Evolutionary conservation across 2,113 vertebrate genomes (phyloP).

Genomic region (Gymnorhina tibicen): DNA sequence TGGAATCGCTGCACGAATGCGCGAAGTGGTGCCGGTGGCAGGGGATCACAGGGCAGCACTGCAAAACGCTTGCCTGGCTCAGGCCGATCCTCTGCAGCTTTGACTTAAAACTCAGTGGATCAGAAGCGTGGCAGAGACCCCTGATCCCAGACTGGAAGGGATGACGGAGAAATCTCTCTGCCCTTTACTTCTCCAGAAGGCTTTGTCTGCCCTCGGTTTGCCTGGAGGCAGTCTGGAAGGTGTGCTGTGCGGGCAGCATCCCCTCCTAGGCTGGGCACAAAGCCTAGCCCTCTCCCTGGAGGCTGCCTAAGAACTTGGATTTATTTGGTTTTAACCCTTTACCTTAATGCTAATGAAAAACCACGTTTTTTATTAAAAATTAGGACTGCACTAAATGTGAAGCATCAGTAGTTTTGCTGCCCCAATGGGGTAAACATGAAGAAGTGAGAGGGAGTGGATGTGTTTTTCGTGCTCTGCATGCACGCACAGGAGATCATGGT

Average conservation of each 20-base stretch:
- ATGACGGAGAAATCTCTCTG: background rate
- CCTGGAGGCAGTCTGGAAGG: background rate
- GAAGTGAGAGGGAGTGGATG: background rate
- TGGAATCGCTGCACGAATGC: background rate
- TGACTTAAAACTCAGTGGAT: background rate
- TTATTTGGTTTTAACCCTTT: background rate
- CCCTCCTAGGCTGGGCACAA: background rate
- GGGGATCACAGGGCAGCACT: background rate
- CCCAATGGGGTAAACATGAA: background rate
- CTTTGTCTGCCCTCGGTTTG: background rate
- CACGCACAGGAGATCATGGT: accelerated
- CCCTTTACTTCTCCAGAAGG: background rate
- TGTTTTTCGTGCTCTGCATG: background rate
- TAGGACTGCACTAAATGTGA: background rate
- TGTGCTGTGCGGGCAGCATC: background rate
- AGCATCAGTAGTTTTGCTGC: background rate
- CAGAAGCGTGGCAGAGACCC: background rate
- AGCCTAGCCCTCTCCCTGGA: background rate
- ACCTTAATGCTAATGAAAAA: background rate
- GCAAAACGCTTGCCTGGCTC: background rate
- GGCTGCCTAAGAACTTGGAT: background rate
- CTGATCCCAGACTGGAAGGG: background rate
- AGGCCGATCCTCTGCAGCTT: background rate
- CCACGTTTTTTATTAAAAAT: background rate
- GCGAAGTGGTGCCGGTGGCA: background rate